Base-by-base conservation (phyloP, 2,113 vertebrate species). In the Cyprinodon variegatus region DNA sequence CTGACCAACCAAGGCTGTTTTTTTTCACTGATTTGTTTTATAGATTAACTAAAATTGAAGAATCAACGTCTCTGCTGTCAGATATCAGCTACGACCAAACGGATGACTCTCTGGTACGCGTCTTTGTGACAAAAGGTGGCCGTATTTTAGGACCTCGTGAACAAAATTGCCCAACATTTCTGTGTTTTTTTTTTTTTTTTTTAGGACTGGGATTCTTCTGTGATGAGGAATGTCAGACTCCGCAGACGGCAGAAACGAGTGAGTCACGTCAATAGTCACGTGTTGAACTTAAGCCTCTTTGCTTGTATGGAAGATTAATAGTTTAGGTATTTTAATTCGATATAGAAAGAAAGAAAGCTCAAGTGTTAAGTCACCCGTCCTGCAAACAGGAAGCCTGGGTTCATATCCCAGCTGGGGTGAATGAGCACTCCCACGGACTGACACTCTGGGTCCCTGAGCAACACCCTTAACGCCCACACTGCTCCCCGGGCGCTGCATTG, bases 21-120 rank as follows among this genome's bases (percentile, higher is more conserved):
- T 22, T 9, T 12, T 40, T 20, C 29, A 15, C 12, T 62, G 4
- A 61, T 9, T 10, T 81, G 0, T 79, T 46, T 74, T 86, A 50
- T 84, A 99, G 97, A 85, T 91, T 99, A 82, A 96, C 93, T 82
- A 96, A 93, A 73, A 97, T 99, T 79, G 96, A 98, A 82, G 97
- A 98, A 94, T 98, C 97, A n/a, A 94, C 93, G 74, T 97, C 97
- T 73, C 92, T 97, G 90, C 91, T 98, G 89, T 98, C 97, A 40
- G 97, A 98, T 92, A 98, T 99, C 93, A 99, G 97, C 94, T 99
- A 95, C 90, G 97, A 99, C 93, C 96, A 97, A 92, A 97, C 96
- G 0, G 96, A 98, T 64, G 97, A 98, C 72, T 98, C 96, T 20
- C 82, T 99, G 96, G 97, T 99, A 97, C 68, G 36, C 11, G 57